phyloP scores from a whole-genome alignment of 2,113 vertebrate species.

The Cheilinus undulatus region DNA sequence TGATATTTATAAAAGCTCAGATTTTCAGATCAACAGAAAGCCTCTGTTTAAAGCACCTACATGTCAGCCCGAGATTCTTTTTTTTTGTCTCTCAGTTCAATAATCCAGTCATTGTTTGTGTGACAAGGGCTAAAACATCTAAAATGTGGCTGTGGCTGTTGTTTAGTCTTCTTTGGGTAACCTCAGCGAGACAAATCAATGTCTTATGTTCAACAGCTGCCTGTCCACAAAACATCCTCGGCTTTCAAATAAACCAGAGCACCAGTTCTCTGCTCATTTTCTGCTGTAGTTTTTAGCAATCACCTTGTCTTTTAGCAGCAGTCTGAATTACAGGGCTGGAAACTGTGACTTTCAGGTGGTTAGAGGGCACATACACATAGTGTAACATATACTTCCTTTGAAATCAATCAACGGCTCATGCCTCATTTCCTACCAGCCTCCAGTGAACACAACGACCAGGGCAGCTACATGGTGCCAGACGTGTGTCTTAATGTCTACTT shows the following conservation, averaged over 20 bases:
- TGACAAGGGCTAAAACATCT: conserved; percentile 27
- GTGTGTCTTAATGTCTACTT: conserved; percentile 27
- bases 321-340: conserved; percentile 56
- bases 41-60: not conserved
- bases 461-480: conserved; percentile 49
- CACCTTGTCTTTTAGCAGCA: conserved; percentile 25
- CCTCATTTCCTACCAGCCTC: conserved; percentile 65
- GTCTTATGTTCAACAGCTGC: conserved; percentile 41
- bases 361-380: not conserved
- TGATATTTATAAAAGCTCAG: too few species aligned
- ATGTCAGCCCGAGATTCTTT: conserved; percentile 15
- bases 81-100: conserved; percentile 21
- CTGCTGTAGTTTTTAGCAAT: conserved; percentile 20
- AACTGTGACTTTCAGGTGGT: conserved; percentile 52
- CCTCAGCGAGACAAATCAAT: conserved; percentile 62
- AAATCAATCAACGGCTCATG: conserved; percentile 60
- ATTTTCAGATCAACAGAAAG: not conserved
- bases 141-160: conserved; percentile 47
- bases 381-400: conserved; percentile 51
- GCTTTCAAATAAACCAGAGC: conserved; percentile 6
- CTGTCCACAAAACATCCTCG: conserved; percentile 19
- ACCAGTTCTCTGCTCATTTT: not conserved
- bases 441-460: conserved; percentile 38
- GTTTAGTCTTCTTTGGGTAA: conserved; percentile 67
- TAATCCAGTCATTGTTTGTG: conserved; percentile 38